Evolutionary conservation across 2,797 vertebrate genomes (phyloP), one percentile per base, ranked within the genome.

Genomic region (Hybognathus amarus): DNA sequence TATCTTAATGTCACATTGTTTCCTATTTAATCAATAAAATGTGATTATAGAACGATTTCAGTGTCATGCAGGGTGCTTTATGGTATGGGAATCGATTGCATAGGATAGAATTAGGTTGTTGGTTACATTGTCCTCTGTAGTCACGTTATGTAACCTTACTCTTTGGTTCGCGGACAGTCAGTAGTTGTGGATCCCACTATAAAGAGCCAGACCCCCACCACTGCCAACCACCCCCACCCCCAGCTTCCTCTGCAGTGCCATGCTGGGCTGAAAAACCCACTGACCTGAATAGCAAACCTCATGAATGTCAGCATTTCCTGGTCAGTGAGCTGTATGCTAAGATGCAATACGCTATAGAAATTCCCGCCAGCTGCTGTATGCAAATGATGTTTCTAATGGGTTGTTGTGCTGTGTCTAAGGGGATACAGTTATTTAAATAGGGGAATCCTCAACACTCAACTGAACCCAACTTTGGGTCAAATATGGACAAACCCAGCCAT

Each of bases 1-100:
- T 87, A 76, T 80, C 77, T 88, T 63, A 81, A 70, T 95, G 93
- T 94, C 91, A 91, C 94, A 90, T 89, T 93, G 92, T 94, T 94
- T 95, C 90, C 90, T 95, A 93, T 94, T 92, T 96, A 95, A 95
- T 94, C 94, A 96, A 96, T 96, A 95, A 95, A 95, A 91, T 86
- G 61, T 83, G 59, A 83, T 59, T 87, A 87, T 87, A 69, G 42
- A 84, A 75, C 11, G 20, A 15, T 36, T 64, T 75, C n/a, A 9
- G 8, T 79, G 75, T 77, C 54, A 36, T 45, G 22, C n/a, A 63
- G 47, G 47, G 20, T 83, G 81, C 52, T 76, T 76, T 69, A 17
- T 73, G 24, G 38, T 67, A 6, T 42, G 40, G 40, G 52, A 75
- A 36, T 8, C 6, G 22, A 71, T 24, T 56, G 18, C 50, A 64